phyloP scores from a whole-genome alignment of 2,113 vertebrate genomes.

The Leptobrachium leishanense region DNA sequence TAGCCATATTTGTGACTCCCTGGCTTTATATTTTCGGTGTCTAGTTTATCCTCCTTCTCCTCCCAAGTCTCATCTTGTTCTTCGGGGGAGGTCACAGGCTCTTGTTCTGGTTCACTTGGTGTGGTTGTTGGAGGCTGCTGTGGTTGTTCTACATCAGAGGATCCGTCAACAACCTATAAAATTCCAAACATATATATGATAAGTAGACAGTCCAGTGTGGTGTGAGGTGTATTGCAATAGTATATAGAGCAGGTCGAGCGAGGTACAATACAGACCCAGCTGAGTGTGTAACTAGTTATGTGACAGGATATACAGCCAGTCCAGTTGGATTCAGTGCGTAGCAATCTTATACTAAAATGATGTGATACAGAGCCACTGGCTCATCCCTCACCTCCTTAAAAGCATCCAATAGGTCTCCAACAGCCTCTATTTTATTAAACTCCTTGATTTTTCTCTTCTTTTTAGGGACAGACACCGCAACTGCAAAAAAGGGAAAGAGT shows the following conservation, averaged over 20 bases:
- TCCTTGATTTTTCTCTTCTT: slow-evolving; percentile 95
- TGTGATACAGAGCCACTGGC: neutral
- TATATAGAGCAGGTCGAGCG: too few species aligned
- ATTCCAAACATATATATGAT: slow-evolving; percentile 45
- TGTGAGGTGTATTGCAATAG: neutral
- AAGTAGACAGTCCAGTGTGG: too few species aligned
- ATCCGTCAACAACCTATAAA: slow-evolving; percentile 53
- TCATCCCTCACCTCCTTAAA: slow-evolving; percentile 88
- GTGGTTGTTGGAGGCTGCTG: slow-evolving; percentile 3
- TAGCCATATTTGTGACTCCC: slow-evolving; percentile 90
- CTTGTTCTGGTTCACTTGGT: slow-evolving; percentile 55
- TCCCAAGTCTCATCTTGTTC: slow-evolving; percentile 91
- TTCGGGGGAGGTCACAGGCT: slow-evolving; percentile 64
- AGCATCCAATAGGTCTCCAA: slow-evolving; percentile 92
- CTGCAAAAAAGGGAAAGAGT: slow-evolving; percentile 52
- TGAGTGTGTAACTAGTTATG: too few species aligned
- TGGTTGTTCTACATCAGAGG: slow-evolving; percentile 50
- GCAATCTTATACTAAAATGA: neutral
- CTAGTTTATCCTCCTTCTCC: slow-evolving; percentile 91
- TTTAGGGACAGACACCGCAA: slow-evolving; percentile 92
- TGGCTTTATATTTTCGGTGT: slow-evolving; percentile 85
- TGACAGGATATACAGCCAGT: too few species aligned
- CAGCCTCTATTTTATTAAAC: slow-evolving; percentile 90
- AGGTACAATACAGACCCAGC: too few species aligned
- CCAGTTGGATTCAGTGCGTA: too few species aligned